Evolutionary conservation across 2,113 vertebrate genomes (phyloP), one percentile per base, ranked within the genome.

Genomic region (Junco hyemalis): DNA sequence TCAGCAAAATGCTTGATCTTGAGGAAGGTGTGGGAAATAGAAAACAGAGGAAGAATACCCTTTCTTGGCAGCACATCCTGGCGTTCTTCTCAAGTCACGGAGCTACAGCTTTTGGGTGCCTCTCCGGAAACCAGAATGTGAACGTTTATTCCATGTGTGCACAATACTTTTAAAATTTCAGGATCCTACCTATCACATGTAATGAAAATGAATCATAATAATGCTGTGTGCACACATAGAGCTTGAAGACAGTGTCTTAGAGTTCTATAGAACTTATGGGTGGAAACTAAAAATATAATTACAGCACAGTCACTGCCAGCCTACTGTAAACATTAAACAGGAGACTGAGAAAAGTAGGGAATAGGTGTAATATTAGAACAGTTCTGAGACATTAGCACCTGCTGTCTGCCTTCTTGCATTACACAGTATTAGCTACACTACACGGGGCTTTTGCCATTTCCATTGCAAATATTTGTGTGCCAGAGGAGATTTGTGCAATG

Each of bases 201-300:
- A 76, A 38, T 11, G 12, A 66, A 68, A 63, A 40, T 4, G 5
- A 4, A 4, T n/a, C 38, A 36, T n/a, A 31, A 12, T n/a, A 83
- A 35, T 63, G 45, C 33, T 45, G 6, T 48, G 26, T 28, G 23
- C 11, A 66, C 13, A 35, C 17, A n/a, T 3, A 26, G 59, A 38
- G 45, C 18, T 20, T 50, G 21, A 59, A 59, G 6, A 35, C 5
- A 16, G 6, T 7, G 16, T 56, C 50, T 73, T 22, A 26, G 50
- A 35, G 12, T 26, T 47, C 35, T 29, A 16, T 47, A 65, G 18
- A 44, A 14, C 5, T 42, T 74, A n/a, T 0, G 0, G 11, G 7
- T 44, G 40, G 45, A 80, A 83, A 25, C 24, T 61, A 18, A 50
- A 80, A 68, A 36, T 45, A 17, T 42, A 60, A 56, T 23, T 64